A percentile compares a stretch with the other conserved stretches of the same genome.
phyloP scores from a whole-genome alignment of 2,113 vertebrate genomes.

The Corythoichthys haematopterus region DNA sequence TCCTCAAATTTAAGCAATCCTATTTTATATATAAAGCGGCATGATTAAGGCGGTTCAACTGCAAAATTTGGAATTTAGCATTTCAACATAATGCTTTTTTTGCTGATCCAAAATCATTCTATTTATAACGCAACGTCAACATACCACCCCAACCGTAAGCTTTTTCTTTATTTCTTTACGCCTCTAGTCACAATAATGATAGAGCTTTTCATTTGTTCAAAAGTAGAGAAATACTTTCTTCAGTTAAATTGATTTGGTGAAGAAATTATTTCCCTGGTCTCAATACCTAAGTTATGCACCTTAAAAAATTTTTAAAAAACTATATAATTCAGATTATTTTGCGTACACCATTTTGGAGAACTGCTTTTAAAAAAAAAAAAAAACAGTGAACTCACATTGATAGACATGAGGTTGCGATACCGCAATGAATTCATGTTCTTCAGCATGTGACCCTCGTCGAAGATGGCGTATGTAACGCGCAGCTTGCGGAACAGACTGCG shows the following conservation, averaged over 20 bases:
- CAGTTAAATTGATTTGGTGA: background rate
- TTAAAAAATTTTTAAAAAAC: background rate
- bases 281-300: background rate
- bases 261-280: background rate
- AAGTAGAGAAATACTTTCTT: background rate
- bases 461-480: constrained; percentile 84
- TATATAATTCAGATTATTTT: background rate
- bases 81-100: too few relatives aligned
- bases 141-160: too few relatives aligned
- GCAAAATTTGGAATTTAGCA: too few relatives aligned
- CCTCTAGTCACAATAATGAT: background rate
- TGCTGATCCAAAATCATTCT: too few relatives aligned
- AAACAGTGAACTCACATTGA: constrained; percentile 71
- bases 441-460: constrained; percentile 97
- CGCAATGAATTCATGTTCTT: constrained; percentile 95
- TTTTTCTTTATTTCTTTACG: too few relatives aligned
- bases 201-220: too few relatives aligned
- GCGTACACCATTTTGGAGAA: background rate
- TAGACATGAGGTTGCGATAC: constrained; percentile 93
- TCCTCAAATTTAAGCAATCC: too few relatives aligned
- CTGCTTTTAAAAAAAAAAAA: background rate
- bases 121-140: too few relatives aligned
- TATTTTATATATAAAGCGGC: too few relatives aligned
- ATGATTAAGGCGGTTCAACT: too few relatives aligned
- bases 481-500: constrained; percentile 86